Percentiles rank a stretch among this genome's conserved stretches.
phyloP scores from a whole-genome alignment of 1,140 invertebrate genomes.

The Diabrotica undecimpunctata region DNA sequence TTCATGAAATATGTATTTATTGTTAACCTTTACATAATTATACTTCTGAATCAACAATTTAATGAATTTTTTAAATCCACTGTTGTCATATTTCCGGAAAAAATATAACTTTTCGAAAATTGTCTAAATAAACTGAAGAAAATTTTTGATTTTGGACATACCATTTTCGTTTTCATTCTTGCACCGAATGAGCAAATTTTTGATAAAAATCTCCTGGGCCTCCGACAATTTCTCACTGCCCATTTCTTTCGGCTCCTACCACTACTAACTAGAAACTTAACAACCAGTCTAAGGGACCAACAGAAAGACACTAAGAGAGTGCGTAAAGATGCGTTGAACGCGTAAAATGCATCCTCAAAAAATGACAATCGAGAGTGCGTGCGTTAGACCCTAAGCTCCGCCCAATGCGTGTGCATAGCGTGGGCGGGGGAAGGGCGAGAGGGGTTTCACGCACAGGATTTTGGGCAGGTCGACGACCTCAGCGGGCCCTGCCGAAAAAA shows the following conservation, averaged over 20 bases:
- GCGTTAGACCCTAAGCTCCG: conserved; percentile 30
- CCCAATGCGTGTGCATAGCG: conserved; percentile 43
- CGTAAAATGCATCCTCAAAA: conserved; percentile 21
- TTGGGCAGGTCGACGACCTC: conserved; percentile 44
- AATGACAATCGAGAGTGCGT: conserved; percentile 29
- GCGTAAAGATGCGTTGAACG: conserved; percentile 13
- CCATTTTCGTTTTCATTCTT: conserved; percentile 32
- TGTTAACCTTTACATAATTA: too few relatives aligned
- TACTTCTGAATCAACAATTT: too few relatives aligned
- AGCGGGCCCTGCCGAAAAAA: conserved; percentile 9
- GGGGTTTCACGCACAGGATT: conserved; percentile 13
- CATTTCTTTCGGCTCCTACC: conserved; percentile 1
- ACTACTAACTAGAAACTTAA: conserved; percentile 5
- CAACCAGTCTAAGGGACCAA: conserved; percentile 12
- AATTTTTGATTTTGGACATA: conserved; percentile 23
- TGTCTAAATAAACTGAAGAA: too few relatives aligned
- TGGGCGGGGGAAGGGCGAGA: conserved; percentile 22
- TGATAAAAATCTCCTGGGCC: conserved; percentile 32
- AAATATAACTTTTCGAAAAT: too few relatives aligned
- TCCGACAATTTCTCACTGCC: conserved; percentile 22
- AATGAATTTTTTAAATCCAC: too few relatives aligned
- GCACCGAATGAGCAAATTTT: conserved; percentile 35
- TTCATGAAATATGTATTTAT: too few relatives aligned
- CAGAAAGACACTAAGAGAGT: conserved; percentile 19
- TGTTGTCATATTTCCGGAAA: too few relatives aligned